phyloP scores from a whole-genome alignment of 2,888 invertebrate genomes.

The Cepaea hortensis region DNA sequence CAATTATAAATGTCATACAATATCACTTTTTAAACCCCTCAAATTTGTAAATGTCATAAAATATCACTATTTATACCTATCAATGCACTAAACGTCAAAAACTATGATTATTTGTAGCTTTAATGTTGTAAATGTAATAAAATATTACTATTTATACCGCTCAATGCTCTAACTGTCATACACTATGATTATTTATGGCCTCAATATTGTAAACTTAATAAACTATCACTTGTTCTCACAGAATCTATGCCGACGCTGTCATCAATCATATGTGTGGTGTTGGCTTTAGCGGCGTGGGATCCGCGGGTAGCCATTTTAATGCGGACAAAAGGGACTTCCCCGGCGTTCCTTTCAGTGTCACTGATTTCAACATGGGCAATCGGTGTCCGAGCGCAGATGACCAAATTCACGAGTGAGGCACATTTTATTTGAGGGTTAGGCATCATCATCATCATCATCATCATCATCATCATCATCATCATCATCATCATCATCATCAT shows the following conservation, averaged over 20 bases:
- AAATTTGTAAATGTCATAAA: too few relatives aligned
- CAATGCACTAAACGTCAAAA: too few relatives aligned
- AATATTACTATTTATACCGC: too few relatives aligned
- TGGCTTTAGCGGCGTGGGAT: constrained; percentile 79
- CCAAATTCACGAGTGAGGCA: constrained; percentile 62
- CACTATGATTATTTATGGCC: too few relatives aligned
- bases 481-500: constrained; percentile 13
- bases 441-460: background rate
- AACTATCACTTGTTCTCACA: constrained; percentile 61
- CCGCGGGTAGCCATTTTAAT: constrained; percentile 79
- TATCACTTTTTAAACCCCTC: too few relatives aligned
- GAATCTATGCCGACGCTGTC: constrained; percentile 87
- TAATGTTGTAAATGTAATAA: too few relatives aligned
- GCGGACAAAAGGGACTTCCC: constrained; percentile 71
- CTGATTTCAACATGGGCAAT: constrained; percentile 81
- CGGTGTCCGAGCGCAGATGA: constrained; percentile 77
- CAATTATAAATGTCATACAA: too few relatives aligned
- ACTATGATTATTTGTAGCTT: too few relatives aligned
- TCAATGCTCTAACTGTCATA: too few relatives aligned
- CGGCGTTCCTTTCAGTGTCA: constrained; percentile 76
- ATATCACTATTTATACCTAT: too few relatives aligned
- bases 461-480: constrained; percentile 13
- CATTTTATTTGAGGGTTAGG: too few relatives aligned
- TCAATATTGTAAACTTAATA: too few relatives aligned
- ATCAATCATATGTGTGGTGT: constrained; percentile 88